These are phyloP conservation scores for Parazoanthus swiftii DNA, from an alignment of 92 coral and sea anemone genomes.

Conservation along the genomic window DNA sequence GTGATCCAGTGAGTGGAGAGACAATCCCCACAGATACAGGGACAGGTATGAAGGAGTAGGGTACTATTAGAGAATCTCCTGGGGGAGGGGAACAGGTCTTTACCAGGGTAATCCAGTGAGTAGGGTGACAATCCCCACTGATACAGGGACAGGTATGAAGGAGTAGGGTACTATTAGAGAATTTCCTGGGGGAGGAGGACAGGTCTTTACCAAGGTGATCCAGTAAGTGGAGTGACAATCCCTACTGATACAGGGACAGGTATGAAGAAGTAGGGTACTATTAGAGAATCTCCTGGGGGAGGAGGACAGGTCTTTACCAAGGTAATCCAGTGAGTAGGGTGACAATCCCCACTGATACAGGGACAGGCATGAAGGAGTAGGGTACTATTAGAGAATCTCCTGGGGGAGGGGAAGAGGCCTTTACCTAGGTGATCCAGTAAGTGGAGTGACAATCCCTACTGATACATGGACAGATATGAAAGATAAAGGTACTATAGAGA, in stretches of 20 bases:
- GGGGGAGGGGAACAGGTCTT: slow-evolving; percentile 25
- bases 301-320: slow-evolving; percentile 47
- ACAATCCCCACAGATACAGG: slow-evolving; percentile 15
- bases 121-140: slow-evolving; percentile 24
- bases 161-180: background rate
- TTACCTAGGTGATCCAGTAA: slow-evolving; percentile 64
- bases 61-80: no score
- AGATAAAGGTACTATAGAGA: background rate
- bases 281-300: no score
- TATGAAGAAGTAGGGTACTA: background rate
- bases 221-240: slow-evolving; percentile 39
- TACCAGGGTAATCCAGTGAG: slow-evolving; percentile 62
- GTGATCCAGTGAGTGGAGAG: slow-evolving; percentile 60
- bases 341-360: slow-evolving; percentile 18
- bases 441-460: slow-evolving; percentile 23
- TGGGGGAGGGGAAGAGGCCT: slow-evolving; percentile 20
- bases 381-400: no score
- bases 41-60: slow-evolving; percentile 35
- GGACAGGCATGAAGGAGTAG: slow-evolving; percentile 27
- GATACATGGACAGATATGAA: slow-evolving; percentile 38
- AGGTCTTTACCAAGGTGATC: slow-evolving; percentile 67
- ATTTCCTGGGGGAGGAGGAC: background rate
- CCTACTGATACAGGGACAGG: slow-evolving; percentile 39
- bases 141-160: slow-evolving; percentile 39
- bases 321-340: slow-evolving; percentile 57